These are phyloP conservation scores for Mareca strepera DNA, from an alignment of 2,797 vertebrate species.

Conservation along the genomic window DNA sequence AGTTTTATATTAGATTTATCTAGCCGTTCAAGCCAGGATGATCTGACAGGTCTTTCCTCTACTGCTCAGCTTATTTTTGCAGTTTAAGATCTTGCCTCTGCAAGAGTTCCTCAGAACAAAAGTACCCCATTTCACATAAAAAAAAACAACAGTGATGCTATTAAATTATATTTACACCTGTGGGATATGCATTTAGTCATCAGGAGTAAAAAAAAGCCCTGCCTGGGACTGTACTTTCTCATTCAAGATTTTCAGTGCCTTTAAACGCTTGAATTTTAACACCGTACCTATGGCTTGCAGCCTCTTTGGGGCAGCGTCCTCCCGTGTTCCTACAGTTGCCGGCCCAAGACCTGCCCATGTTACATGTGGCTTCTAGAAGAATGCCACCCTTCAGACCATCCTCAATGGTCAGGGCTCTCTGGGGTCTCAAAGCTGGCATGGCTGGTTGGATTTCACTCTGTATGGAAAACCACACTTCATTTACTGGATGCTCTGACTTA, in stretches of 20 bases:
- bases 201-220: background rate
- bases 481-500: background rate
- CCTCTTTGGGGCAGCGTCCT: background rate
- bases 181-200: background rate
- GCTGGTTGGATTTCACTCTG: background rate
- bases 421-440: background rate
- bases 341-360: background rate
- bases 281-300: background rate
- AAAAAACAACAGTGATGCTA: background rate
- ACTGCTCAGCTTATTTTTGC: background rate
- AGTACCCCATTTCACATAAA: background rate
- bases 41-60: background rate
- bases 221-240: background rate
- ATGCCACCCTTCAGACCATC: background rate
- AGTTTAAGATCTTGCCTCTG: background rate
- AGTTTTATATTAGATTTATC: background rate
- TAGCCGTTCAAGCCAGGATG: background rate
- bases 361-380: rapidly evolving
- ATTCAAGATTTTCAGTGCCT: background rate
- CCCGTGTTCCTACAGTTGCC: background rate
- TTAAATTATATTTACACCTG: background rate
- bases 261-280: background rate
- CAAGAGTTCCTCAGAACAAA: background rate
- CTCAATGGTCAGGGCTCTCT: background rate
- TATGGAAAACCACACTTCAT: background rate